phyloP scores from a whole-genome alignment of 2,113 vertebrate species.

The Puntigrus tetrazona region DNA sequence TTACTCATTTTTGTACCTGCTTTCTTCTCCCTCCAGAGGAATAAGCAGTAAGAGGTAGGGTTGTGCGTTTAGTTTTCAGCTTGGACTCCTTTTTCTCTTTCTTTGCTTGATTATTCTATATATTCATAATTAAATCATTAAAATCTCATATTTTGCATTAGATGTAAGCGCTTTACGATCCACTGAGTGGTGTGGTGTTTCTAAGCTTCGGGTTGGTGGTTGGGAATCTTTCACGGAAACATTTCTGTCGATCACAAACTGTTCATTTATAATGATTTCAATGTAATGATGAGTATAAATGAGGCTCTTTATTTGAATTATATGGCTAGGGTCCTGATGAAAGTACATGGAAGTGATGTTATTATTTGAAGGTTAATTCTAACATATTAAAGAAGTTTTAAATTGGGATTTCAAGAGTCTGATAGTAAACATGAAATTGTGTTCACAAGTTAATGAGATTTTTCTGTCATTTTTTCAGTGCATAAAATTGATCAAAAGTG shows the following conservation, averaged over 20 bases:
- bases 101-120: neutral
- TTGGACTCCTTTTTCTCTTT: neutral
- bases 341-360: neutral
- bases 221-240: neutral
- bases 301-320: neutral
- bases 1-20: constrained; percentile 4
- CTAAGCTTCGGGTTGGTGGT: constrained; percentile 5
- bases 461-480: neutral
- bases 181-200: constrained; percentile 22
- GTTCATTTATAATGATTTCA: neutral
- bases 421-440: neutral
- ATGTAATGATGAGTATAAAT: neutral
- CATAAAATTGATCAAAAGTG: neutral
- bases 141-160: neutral
- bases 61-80: constrained; percentile 32
- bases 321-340: neutral
- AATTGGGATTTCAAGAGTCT: neutral
- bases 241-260: neutral
- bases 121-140: neutral
- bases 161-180: neutral
- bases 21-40: constrained; percentile 59
- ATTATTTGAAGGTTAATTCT: neutral
- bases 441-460: neutral
- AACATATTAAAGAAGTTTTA: neutral
- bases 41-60: constrained; percentile 68